Evolutionary conservation across 1,140 invertebrate species (phyloP).

Genomic region (Heliconius nattereri): DNA sequence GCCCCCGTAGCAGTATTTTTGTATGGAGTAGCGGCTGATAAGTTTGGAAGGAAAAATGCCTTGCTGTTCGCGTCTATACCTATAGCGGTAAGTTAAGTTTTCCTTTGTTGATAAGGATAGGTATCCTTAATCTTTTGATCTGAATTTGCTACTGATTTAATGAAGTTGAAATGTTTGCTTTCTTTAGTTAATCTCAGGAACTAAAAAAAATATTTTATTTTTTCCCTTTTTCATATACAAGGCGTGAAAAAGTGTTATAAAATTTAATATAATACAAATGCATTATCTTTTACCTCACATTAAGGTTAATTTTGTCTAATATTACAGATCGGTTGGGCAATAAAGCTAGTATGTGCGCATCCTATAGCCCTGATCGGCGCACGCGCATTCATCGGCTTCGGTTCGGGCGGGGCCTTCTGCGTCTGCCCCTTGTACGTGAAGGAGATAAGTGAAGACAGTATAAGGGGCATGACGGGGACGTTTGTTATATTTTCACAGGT

Average conservation of each 20-base stretch:
- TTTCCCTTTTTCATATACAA: not conserved
- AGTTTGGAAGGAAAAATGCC: conserved; percentile 67
- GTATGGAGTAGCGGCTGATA: conserved; percentile 66
- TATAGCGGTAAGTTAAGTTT: conserved; percentile 52
- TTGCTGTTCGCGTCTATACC: conserved; percentile 62
- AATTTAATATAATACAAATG: no score
- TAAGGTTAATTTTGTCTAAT: not conserved
- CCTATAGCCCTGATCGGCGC: conserved; percentile 66
- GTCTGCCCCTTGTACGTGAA: conserved; percentile 75
- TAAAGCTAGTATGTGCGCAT: conserved; percentile 59
- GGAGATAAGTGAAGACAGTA: conserved; percentile 74
- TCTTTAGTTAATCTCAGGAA: no score
- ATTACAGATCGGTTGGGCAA: conserved; percentile 66
- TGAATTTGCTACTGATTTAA: no score
- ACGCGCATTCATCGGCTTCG: conserved; percentile 69
- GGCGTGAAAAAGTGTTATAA: no score
- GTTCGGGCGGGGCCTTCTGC: conserved; percentile 67
- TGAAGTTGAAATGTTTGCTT: no score
- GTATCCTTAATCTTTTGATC: no score
- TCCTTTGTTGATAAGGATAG: no score
- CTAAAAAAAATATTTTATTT: no score
- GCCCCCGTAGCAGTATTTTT: conserved; percentile 71
- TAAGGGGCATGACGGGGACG: conserved; percentile 73
- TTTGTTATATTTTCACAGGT: conserved; percentile 74
- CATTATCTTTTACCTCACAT: no score